Evolutionary conservation across 2,888 invertebrate species (phyloP), one percentile per base, ranked within the genome.

Genomic region (Trisateles emortualis): DNA sequence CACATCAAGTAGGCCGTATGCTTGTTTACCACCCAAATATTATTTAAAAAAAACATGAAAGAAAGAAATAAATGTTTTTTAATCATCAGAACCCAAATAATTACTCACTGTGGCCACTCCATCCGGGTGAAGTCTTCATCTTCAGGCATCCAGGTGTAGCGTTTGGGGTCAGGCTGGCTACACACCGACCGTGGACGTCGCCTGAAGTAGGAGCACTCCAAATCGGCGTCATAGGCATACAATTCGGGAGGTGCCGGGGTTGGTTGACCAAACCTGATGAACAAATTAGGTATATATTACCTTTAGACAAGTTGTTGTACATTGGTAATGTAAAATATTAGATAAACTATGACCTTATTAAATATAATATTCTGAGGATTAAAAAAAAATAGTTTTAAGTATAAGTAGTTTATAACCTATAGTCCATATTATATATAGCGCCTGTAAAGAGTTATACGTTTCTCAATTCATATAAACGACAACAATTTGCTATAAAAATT

Each of bases 181-280:
- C 95, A 95, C 78, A 96, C 95, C 56, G 96, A 95, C 68, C 95
- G 95, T 57, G 96, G 96, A 81, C 97, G 94, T 64, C 96, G 94
- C 51, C 96, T 94, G 89, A 97, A 96, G 93, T 97, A 97, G 74
- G 96, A 96, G 87, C 95, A 95, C 79, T 96, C 96, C 88, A 96
- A 86, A 80, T 96, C 96, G 84, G 96, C 95, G 68, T 95, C 96
- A 79, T 95, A 94, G 72, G 94, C 93, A 69, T 93, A 94, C 68
- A 95, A 87, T 83, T 95, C 95, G 51, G 95, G 90, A 36, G 94
- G 93, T 54, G 94, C 89, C 40, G 94, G 94, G 38, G 92, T 85
- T 41, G 93, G 92, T 87, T 94, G 95, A 49, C 94, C 94, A 79
- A 94, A 94, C 83, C 95, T 95, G 67, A 2, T 30, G 44, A 30